Conservation (phyloP, 1,140 invertebrate species). For the Drosophila pruinosa region DNA sequence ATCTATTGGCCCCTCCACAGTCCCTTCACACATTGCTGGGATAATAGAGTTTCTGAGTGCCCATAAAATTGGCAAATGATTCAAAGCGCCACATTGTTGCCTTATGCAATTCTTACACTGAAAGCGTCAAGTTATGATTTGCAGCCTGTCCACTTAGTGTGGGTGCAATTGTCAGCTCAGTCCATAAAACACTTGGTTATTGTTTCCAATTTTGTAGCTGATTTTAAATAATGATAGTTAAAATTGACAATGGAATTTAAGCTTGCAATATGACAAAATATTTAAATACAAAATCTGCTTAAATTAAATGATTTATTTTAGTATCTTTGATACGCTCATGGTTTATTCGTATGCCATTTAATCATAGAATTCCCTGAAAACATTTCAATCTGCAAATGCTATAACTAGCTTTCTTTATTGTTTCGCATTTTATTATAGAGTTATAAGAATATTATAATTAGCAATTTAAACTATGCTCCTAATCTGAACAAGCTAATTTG, state of each 20-base stretch:
- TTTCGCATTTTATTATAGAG: neutral
- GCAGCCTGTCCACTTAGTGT: neutral
- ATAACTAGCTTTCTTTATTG: neutral
- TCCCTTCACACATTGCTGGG: conserved; percentile 32
- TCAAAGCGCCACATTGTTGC: conserved; percentile 63
- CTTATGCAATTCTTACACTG: neutral
- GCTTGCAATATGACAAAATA: no score
- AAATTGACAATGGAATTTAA: no score
- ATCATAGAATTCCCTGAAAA: neutral
- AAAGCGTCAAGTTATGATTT: conserved; percentile 22
- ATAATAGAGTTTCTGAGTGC: conserved; percentile 60
- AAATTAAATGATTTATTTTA: no score
- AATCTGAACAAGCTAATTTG: neutral
- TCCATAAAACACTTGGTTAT: conserved; percentile 5
- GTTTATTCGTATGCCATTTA: neutral
- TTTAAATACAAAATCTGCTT: no score
- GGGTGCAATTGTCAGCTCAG: neutral
- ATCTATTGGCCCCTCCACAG: conserved; percentile 10
- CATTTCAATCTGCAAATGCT: neutral
- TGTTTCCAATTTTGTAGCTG: conserved; percentile 10
- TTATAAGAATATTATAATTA: neutral
- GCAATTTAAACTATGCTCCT: neutral
- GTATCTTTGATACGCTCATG: neutral
- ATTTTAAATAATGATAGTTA: neutral
- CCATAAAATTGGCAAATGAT: conserved; percentile 65